A percentile compares a stretch with the other conserved stretches of the same genome.
Evolutionary conservation across 2,797 vertebrate genomes (phyloP).

Genomic region (Gallinago stenura): DNA sequence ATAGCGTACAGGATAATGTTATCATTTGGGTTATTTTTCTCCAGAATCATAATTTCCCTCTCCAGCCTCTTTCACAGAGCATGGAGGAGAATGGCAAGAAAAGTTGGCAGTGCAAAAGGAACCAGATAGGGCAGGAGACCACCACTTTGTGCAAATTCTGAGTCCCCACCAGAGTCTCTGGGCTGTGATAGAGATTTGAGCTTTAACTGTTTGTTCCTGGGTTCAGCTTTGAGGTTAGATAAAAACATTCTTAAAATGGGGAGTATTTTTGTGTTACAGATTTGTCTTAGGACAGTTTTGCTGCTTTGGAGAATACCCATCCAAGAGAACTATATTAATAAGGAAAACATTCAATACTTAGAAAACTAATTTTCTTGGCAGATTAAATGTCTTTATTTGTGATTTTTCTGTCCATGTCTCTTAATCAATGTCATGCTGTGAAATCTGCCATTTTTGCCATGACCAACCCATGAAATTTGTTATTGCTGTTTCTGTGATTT

Average conservation of each 20-base stretch:
- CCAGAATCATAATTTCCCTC: neutral
- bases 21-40: neutral
- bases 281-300: neutral
- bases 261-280: neutral
- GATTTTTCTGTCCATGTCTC: slow-evolving; percentile 46
- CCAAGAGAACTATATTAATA: neutral
- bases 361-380: slow-evolving; percentile 54
- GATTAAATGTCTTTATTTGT: slow-evolving; percentile 68
- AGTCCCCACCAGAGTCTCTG: neutral
- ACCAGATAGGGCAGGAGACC: neutral
- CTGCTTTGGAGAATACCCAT: neutral
- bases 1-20: neutral
- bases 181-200: neutral
- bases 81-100: neutral
- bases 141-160: neutral
- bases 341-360: neutral
- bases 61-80: neutral
- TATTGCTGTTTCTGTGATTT: slow-evolving; percentile 65
- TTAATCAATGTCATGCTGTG: slow-evolving; percentile 72
- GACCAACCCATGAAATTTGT: slow-evolving; percentile 78
- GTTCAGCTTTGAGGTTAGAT: neutral
- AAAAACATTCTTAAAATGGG: neutral
- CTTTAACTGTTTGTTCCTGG: neutral
- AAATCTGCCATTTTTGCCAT: slow-evolving; percentile 76
- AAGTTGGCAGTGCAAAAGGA: neutral